phyloP scores from a whole-genome alignment of 1,140 invertebrate genomes.

The Meteorus sp. region DNA sequence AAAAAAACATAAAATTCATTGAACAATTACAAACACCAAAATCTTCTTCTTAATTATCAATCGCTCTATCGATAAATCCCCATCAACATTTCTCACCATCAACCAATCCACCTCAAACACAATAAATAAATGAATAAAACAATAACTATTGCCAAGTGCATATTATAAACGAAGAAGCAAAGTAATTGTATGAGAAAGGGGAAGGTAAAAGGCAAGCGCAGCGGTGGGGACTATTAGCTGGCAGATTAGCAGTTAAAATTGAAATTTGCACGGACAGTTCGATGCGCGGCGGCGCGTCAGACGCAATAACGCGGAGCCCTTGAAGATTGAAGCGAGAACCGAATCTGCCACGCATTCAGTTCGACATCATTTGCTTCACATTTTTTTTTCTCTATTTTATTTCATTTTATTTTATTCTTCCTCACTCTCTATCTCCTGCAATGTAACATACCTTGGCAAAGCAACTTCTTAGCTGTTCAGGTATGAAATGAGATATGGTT shows the following conservation, averaged over 20 bases:
- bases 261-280: conserved; percentile 61
- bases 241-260: conserved; percentile 61
- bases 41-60: too few relatives aligned
- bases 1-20: too few relatives aligned
- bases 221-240: conserved; percentile 51
- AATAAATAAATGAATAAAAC: too few relatives aligned
- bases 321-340: conserved; percentile 54
- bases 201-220: conserved; percentile 13
- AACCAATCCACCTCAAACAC: too few relatives aligned
- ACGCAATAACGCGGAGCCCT: too few relatives aligned
- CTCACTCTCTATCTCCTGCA: conserved; percentile 14
- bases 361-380: conserved; percentile 33
- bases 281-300: conserved; percentile 45
- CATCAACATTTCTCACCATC: too few relatives aligned
- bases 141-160: too few relatives aligned
- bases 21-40: too few relatives aligned
- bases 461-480: conserved; percentile 30
- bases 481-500: conserved; percentile 57
- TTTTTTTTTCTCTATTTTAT: conserved; percentile 14
- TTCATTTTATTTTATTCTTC: conserved; percentile 7
- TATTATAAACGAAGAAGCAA: neutral
- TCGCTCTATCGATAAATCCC: too few relatives aligned
- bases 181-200: neutral
- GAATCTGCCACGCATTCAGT: conserved; percentile 56
- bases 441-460: too few relatives aligned